These are phyloP conservation scores for Lithophane socia DNA, from an alignment of 2,888 invertebrate species.

Conservation along the genomic window DNA sequence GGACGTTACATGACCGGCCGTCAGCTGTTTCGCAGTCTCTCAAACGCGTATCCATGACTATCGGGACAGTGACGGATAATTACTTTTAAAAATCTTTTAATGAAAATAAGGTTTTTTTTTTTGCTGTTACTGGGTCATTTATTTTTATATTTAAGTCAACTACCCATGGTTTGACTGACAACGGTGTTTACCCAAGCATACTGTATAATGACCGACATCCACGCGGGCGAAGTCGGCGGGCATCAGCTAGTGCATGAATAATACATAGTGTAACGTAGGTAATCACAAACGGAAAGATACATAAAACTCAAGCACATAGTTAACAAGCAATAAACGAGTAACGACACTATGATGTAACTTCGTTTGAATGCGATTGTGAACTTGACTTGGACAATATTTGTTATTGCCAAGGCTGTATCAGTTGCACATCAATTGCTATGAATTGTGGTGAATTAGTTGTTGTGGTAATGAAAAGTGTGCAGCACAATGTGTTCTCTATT, in stretches of 20 bases:
- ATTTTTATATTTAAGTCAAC: too few relatives aligned
- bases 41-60: too few relatives aligned
- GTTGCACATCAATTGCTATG: slow-evolving; percentile 31
- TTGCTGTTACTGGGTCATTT: too few relatives aligned
- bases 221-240: too few relatives aligned
- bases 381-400: slow-evolving; percentile 51
- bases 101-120: too few relatives aligned
- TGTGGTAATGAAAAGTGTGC: not conserved
- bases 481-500: not conserved
- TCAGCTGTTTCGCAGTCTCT: too few relatives aligned
- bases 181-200: too few relatives aligned
- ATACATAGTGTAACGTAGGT: not conserved
- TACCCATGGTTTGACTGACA: too few relatives aligned
- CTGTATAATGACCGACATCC: too few relatives aligned
- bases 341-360: slow-evolving; percentile 46
- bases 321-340: slow-evolving; percentile 15
- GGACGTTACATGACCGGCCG: too few relatives aligned
- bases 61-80: too few relatives aligned
- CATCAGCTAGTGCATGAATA: not conserved
- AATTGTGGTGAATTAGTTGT: not conserved
- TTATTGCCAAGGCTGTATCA: slow-evolving; percentile 35
- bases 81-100: too few relatives aligned
- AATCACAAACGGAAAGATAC: slow-evolving; percentile 29
- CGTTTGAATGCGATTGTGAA: slow-evolving; percentile 32
- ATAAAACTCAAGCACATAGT: slow-evolving; percentile 22